A percentile compares a stretch with the other conserved stretches of the same genome.
phyloP scores from a whole-genome alignment of 2,797 vertebrate genomes.

The Adrianichthys oophorus region DNA sequence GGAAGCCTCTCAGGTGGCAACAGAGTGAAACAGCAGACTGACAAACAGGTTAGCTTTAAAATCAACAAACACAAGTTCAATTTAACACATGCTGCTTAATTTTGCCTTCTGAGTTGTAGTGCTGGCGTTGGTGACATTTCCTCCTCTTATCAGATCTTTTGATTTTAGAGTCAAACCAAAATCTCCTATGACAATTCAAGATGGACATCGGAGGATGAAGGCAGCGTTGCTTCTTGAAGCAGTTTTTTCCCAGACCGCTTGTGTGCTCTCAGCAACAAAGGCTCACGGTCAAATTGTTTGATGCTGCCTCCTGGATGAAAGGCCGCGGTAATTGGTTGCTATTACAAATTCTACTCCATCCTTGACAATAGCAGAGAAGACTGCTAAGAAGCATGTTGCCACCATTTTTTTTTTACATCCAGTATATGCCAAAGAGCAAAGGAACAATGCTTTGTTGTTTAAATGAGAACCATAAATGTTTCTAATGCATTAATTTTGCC shows the following conservation, averaged over 20 bases:
- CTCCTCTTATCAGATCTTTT: conserved; percentile 20
- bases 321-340: conserved; percentile 68
- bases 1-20: conserved; percentile 45
- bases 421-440: conserved; percentile 25
- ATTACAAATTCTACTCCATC: conserved; percentile 57
- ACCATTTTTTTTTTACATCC: conserved; percentile 23
- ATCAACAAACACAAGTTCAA: conserved; percentile 15
- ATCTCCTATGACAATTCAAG: conserved; percentile 27
- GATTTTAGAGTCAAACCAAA: conserved; percentile 22
- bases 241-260: conserved; percentile 33
- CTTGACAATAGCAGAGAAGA: conserved; percentile 41
- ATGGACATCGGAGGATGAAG: conserved; percentile 34
- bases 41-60: conserved; percentile 38
- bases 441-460: conserved; percentile 19
- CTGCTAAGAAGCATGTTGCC: conserved; percentile 20
- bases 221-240: conserved; percentile 44
- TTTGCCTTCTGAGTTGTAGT: background rate
- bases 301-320: conserved; percentile 65
- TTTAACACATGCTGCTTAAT: background rate
- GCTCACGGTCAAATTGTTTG: conserved; percentile 53
- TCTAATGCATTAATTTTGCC: conserved; percentile 27
- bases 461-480: conserved; percentile 21
- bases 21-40: conserved; percentile 26
- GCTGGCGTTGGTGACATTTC: background rate
- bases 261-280: conserved; percentile 53